Percentiles rank a stretch among this genome's conserved stretches.
These are phyloP conservation scores for Oreocharis arfaki DNA, from an alignment of 2,113 vertebrate genomes.

Conservation along the genomic window DNA sequence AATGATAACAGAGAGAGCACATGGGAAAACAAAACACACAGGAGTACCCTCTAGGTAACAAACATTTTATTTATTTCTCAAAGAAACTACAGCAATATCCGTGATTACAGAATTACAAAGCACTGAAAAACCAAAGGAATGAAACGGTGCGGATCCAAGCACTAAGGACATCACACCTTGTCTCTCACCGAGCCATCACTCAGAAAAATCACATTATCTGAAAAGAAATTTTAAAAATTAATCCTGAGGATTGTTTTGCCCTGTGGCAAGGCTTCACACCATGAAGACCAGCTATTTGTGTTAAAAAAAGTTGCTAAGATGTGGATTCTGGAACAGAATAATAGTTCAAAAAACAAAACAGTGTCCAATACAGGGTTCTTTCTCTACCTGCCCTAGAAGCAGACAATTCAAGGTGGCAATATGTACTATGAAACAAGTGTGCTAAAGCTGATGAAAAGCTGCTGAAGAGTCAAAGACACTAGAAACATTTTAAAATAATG, in stretches of 20 bases:
- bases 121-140: constrained; percentile 37
- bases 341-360: background rate
- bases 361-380: fast-evolving
- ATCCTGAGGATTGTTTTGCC: background rate
- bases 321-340: background rate
- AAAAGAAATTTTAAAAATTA: constrained; percentile 48
- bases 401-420: background rate
- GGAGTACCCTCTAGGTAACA: constrained; percentile 1
- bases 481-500: background rate
- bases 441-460: background rate
- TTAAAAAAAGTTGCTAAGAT: background rate
- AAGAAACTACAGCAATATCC: constrained; percentile 54
- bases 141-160: background rate
- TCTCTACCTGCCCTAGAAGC: background rate
- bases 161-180: constrained; percentile 63
- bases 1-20: background rate
- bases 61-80: constrained; percentile 65
- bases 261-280: background rate
- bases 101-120: constrained; percentile 53
- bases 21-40: background rate
- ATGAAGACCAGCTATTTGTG: background rate
- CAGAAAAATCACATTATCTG: constrained; percentile 96
- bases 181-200: constrained; percentile 79
- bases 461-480: background rate
- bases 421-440: background rate